Base-by-base conservation (phyloP, 2,797 vertebrate species). In the Betta splendens region DNA sequence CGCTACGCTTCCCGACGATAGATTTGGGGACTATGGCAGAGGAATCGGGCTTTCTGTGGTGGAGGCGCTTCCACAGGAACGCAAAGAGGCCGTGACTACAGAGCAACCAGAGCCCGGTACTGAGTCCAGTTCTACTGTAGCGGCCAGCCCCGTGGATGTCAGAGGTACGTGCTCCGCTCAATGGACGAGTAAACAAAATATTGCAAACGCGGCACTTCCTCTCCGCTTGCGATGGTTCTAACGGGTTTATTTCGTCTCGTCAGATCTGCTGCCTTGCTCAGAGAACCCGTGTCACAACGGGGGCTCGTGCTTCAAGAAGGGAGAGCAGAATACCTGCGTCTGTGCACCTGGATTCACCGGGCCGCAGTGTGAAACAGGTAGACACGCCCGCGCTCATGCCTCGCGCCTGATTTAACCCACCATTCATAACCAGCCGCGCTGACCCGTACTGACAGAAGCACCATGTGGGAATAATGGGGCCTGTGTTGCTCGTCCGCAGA, bases 291-390 rank as follows among this genome's bases (percentile, higher is more conserved):
- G 97, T 85, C 90, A 87, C 37, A 93, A 96, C 1, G 94, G 93
- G 75, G 97, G 94, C 13, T 93, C 93, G 36, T 98, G 96, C 79
- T 95, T 89, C 43, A 72, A 79, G 0, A 92, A 80, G 3, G 90
- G 88, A 13, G 81, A 83, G 0, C 84, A 90, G 47, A 91, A 86
- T 12, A 78, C 93, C 21, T 98, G 97, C 17, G 76, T 89, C 13
- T 98, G 96, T 65, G 77, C 93, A 67, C 91, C 94, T 23, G 96
- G 96, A 59, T 98, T 88, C 87, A 92, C 26, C 0, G 96, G 96
- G 1, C 89, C 87, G 47, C 89, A 62, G 52, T 98, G 96, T 86
- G 93, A 98, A 79, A 91, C 93, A 79, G 96, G 96, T 98, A 73
- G 33, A 44, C 44, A 26, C 40, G 37, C 25, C 61, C 13, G 33